These are phyloP conservation scores for Hipparchia semele DNA, from an alignment of 2,888 invertebrate genomes.

Conservation along the genomic window DNA sequence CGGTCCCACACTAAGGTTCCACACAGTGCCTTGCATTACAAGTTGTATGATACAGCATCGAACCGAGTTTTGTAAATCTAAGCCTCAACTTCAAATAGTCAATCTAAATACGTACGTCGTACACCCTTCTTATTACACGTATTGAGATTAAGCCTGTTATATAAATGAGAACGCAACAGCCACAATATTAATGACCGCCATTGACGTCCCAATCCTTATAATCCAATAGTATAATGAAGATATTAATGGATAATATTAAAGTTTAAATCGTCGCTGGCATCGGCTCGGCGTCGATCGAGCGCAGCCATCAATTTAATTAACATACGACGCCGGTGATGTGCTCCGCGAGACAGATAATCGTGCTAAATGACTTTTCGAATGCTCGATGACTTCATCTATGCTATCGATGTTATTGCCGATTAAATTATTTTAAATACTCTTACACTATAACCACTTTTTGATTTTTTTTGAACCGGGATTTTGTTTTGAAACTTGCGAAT, in stretches of 20 bases:
- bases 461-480: too few species aligned
- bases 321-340: slow-evolving; percentile 69
- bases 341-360: slow-evolving; percentile 76
- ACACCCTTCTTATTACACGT: background rate
- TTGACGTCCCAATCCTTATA: slow-evolving; percentile 39
- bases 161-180: slow-evolving; percentile 18
- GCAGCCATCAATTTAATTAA: slow-evolving; percentile 73
- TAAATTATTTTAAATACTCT: slow-evolving; percentile 26
- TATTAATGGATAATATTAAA: slow-evolving; percentile 44
- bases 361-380: slow-evolving; percentile 75
- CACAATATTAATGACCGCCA: slow-evolving; percentile 33
- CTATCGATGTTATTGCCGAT: slow-evolving; percentile 33
- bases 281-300: slow-evolving; percentile 43
- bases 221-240: slow-evolving; percentile 41
- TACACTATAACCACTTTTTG: too few species aligned
- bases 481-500: too few species aligned
- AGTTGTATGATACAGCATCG: too few species aligned
- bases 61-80: too few species aligned
- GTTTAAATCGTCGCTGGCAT: slow-evolving; percentile 41
- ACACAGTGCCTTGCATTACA: too few species aligned
- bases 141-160: background rate
- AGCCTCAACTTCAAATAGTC: background rate
- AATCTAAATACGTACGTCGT: slow-evolving; percentile 2
- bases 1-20: too few species aligned
- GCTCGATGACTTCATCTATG: slow-evolving; percentile 56